phyloP scores from a whole-genome alignment of 2,888 invertebrate species.

The Mesoligia furuncula region DNA sequence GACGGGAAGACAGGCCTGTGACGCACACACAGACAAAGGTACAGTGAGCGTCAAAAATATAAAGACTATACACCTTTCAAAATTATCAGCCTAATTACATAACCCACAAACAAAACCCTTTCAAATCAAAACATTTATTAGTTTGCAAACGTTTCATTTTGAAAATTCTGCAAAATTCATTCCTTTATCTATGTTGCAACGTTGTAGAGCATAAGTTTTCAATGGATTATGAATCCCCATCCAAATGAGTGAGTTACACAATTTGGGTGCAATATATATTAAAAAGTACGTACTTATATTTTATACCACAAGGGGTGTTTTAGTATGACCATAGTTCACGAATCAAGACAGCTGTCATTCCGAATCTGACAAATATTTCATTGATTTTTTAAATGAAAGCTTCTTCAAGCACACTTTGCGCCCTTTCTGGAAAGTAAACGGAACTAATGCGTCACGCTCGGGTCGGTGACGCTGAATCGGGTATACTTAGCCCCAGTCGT shows the following conservation, averaged over 20 bases:
- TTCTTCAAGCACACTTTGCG: too few species aligned
- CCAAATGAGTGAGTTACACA: not conserved
- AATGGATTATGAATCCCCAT: not conserved
- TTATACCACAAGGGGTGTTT: not conserved
- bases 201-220: not conserved
- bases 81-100: not conserved
- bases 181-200: not conserved
- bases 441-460: too few species aligned
- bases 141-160: not conserved
- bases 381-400: too few species aligned
- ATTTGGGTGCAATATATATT: not conserved
- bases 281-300: not conserved
- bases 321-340: not conserved
- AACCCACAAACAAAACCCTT: too few species aligned
- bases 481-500: too few species aligned
- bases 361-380: not conserved
- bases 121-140: not conserved
- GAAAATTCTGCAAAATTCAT: not conserved
- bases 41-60: not conserved
- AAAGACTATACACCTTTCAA: not conserved
- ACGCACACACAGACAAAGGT: constrained; percentile 25
- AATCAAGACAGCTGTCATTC: not conserved
- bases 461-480: too few species aligned
- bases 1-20: constrained; percentile 63
- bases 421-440: too few species aligned